Base-by-base conservation (phyloP, 2,113 vertebrate species). In the Microcebus murinus region DNA sequence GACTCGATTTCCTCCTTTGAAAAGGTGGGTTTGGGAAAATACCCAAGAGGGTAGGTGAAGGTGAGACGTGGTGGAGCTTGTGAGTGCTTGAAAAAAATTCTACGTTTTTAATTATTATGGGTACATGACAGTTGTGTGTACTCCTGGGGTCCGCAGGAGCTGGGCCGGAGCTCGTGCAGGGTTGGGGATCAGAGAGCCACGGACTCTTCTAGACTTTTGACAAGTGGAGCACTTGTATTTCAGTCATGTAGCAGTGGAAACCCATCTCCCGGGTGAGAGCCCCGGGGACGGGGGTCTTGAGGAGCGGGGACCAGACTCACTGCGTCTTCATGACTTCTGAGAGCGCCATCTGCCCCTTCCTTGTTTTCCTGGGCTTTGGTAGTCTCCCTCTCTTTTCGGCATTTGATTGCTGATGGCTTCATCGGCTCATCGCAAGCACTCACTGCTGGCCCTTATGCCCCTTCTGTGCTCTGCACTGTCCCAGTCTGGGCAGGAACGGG, bases 311-410 rank as follows among this genome's bases (percentile, higher is more conserved):
- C 21, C 4, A 36, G 59, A 34, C 21, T 42, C 21, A 1, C 18
- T 2, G 17, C 8, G 0, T 61, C 10, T 45, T 14, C 15, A 1
- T 8, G 34, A 71, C 34, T 52, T 63, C 67, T 50, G 20, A 27
- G 48, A 42, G 15, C 21, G 4, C 21, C 4, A 0, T 23, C 59
- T 42, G 29, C 29, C 1, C 15, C 23, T 0, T 8, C 65, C 8
- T 31, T 29, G 23, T 42, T 25, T 55, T 70, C n/a, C 17, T 23
- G 6, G 25, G 25, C 34, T n/a, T 68, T 39, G 59, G 9, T 20
- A n/a, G 12, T 31, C 6, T 45, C 48, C 23, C 36, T 48, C 52
- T 59, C 15, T 9, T 13, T n/a, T 11, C 0, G 14, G 1, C 34
- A 67, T 34, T 48, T 59, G 36, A 57, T 11, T 11, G 31, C 7